Evolutionary conservation across 1,140 invertebrate genomes (phyloP).

Genomic region (Scaptomyza montana): DNA sequence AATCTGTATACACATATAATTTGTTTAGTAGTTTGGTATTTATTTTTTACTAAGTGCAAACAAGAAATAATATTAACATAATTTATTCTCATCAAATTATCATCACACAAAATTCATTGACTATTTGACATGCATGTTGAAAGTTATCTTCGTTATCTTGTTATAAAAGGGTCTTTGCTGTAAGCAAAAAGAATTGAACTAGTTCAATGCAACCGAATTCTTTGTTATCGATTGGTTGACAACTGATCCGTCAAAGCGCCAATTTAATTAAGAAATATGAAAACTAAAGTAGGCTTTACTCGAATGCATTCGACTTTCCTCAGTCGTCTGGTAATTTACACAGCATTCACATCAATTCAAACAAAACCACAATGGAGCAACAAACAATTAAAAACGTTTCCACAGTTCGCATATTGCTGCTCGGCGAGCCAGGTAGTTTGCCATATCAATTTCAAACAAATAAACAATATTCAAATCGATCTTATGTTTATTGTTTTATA

Average conservation of each 20-base stretch:
- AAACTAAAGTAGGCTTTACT: constrained; percentile 1
- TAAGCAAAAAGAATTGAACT: no score
- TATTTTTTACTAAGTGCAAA: no score
- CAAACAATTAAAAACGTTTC: constrained; percentile 37
- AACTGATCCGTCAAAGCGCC: constrained; percentile 2
- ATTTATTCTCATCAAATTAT: no score
- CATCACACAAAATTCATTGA: no score
- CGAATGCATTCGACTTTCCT: neutral
- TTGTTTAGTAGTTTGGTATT: no score
- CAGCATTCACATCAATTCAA: neutral
- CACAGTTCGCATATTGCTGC: constrained; percentile 53
- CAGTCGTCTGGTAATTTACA: neutral
- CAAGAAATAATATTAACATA: no score
- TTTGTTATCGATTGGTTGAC: constrained; percentile 4
- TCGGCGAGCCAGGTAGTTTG: constrained; percentile 51
- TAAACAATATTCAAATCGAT: neutral
- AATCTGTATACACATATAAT: no score
- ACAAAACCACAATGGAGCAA: constrained; percentile 20
- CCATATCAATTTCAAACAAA: neutral
- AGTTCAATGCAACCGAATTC: neutral
- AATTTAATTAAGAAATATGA: constrained; percentile 9
- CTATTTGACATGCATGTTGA: no score
- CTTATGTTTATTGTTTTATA: neutral
- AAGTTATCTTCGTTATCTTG: no score
- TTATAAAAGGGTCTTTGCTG: no score